phyloP scores from a whole-genome alignment of 2,797 vertebrate species.

The Erpetoichthys calabaricus region DNA sequence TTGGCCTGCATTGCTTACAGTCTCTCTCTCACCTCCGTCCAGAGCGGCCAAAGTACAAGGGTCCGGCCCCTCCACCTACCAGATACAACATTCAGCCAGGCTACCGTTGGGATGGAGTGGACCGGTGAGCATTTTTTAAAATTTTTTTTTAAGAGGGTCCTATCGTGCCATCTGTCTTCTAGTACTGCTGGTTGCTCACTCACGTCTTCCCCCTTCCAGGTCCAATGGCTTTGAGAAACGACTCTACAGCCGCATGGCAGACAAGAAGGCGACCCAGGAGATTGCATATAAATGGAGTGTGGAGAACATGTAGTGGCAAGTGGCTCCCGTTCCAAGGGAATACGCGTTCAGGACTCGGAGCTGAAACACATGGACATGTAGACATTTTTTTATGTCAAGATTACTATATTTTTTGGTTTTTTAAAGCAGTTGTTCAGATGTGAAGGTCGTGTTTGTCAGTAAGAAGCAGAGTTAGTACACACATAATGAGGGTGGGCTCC shows the following conservation, averaged over 20 bases:
- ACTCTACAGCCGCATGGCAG: constrained; percentile 67
- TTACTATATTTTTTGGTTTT: constrained; percentile 3
- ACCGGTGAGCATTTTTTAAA: constrained; percentile 60
- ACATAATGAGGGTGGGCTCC: too few relatives aligned
- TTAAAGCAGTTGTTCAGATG: not conserved
- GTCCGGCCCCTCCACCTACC: constrained; percentile 79
- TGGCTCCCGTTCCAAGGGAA: not conserved
- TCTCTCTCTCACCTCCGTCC: not conserved
- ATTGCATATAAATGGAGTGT: constrained; percentile 95
- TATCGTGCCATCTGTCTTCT: too few relatives aligned
- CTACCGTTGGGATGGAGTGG: constrained; percentile 90
- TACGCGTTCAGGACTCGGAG: not conserved
- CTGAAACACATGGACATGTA: not conserved
- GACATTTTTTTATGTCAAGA: not conserved
- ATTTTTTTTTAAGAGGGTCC: not conserved
- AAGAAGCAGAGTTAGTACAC: not conserved
- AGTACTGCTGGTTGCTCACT: too few relatives aligned
- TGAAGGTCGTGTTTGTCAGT: not conserved
- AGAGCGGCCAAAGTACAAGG: constrained; percentile 76
- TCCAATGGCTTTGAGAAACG: constrained; percentile 93
- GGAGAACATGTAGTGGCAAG: constrained; percentile 75
- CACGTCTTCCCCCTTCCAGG: constrained; percentile 32
- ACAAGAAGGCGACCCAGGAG: constrained; percentile 80
- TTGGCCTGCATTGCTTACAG: too few relatives aligned
- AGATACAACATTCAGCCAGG: constrained; percentile 84